Evolutionary conservation across 2,113 vertebrate genomes (phyloP), one percentile per base, ranked within the genome.

Genomic region (Falcunculus frontatus): DNA sequence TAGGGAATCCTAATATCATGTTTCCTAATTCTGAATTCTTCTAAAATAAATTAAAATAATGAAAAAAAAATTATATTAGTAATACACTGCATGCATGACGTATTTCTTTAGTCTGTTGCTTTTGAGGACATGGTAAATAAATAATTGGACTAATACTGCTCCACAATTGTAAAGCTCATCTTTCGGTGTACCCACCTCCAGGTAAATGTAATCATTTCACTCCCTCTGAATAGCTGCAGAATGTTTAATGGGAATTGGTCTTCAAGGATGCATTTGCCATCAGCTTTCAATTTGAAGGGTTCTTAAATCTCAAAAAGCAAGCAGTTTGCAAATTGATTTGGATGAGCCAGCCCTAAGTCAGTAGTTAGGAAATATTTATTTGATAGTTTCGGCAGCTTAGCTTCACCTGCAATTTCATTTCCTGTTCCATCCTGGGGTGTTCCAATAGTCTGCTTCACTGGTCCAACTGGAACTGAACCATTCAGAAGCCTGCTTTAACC

Each of bases 321-420:
- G 53, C 50, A 44, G n/a, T 94, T 94, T 81, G 33, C 70, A 91
- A 94, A 95, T 78, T 93, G 68, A 90, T 94, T 93, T 96, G 89
- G 78, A 86, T 90, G 86, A 96, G 63, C 70, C 18, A 62, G 29
- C 68, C 76, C 60, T 23, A 62, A 84, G 60, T 72, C 73, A 92
- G 83, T 76, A 91, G 80, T 68, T 93, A 59, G 35, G 53, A 91
- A 96, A 91, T 91, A 73, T 65, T 95, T 93, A 84, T 95, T 87
- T 78, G 81, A 88, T 81, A 41, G 52, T 91, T 92, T 57, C 50
- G 33, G 84, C n/a, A 56, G 68, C 76, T 93, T 35, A 81, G 46
- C 78, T 75, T 93, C 59, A 69, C 64, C 32, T 63, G 53, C 44
- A 79, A 15, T 94, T 97, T 92, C 60, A 90, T 96, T 94, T 96